Base-by-base conservation (phyloP, 2,888 invertebrate genomes). In the Notodonta dromedarius region DNA sequence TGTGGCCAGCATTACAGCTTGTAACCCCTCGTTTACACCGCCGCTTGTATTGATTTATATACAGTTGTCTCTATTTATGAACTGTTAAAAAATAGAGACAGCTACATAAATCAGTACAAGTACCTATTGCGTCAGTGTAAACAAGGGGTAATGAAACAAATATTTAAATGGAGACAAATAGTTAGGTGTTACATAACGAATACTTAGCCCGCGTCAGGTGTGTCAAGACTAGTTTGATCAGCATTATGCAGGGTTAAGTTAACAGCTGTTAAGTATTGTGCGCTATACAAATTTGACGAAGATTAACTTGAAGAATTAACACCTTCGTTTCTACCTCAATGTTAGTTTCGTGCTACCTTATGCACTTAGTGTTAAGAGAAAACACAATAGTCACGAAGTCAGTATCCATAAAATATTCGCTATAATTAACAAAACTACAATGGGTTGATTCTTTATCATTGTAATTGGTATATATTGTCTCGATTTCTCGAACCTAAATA, bases 391-490 rank as follows among this genome's bases (percentile, higher is more conserved):
- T 62, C 62, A 63, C 56, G 54, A 60, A n/a, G 16, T 57, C 8
- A 32, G 51, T 63, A 54, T 54, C 61, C 67, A 70, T 55, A 66
- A 69, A 54, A 54, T 56, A 61, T 57, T 60, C 55, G 56, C 70
- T 63, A 66, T 62, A 56, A 65, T 72, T 64, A 63, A 63, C 65
- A 60, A 68, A 63, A 66, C 57, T 11, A 66, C 62, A 60, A 67
- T 61, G 62, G 65, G 35, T 63, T 65, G 62, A 73, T 73, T 76
- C 65, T 63, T 64, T 67, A 63, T 60, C 61, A 63, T 58, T 61
- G 60, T 56, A 66, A 62, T 56, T 44, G 56, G 56, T 44, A 16
- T 44, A 16, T 70, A 70, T 67, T 69, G 63, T 59, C 40, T 61
- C 63, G 69, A 63, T 71, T 68, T 74, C 67, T 64, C 70, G 46